Conservation (phyloP, 2,797 vertebrate genomes). For the Crenichthys baileyi region DNA sequence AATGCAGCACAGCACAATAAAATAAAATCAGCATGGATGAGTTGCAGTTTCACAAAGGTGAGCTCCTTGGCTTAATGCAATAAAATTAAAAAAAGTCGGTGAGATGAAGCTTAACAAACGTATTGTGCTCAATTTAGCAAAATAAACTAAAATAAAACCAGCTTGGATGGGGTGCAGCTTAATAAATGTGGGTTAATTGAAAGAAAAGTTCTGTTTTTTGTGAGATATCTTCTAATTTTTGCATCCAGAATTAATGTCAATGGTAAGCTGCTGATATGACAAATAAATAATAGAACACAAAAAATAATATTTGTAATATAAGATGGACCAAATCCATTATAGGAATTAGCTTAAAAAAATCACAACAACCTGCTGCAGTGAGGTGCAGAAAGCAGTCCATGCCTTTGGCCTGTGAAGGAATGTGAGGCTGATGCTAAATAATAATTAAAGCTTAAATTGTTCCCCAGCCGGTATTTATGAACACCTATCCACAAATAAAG, state of each 20-base stretch:
- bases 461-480: slow-evolving; percentile 20
- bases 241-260: slow-evolving; percentile 2
- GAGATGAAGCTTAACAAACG: not conserved
- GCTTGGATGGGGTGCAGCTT: slow-evolving; percentile 20
- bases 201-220: not conserved
- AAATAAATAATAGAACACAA: slow-evolving; percentile 9
- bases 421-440: slow-evolving; percentile 12
- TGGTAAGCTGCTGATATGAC: slow-evolving; percentile 9
- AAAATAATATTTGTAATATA: slow-evolving; percentile 9
- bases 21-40: not conserved
- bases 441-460: slow-evolving; percentile 20
- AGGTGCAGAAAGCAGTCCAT: not conserved
- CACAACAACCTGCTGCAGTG: slow-evolving; percentile 28
- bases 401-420: slow-evolving; percentile 16
- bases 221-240: slow-evolving; percentile 7
- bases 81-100: not conserved
- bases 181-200: slow-evolving; percentile 25
- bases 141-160: slow-evolving; percentile 10
- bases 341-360: slow-evolving; percentile 25
- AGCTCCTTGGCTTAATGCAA: not conserved
- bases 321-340: slow-evolving; percentile 4
- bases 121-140: not conserved
- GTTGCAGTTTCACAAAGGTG: not conserved
- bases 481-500: slow-evolving; percentile 42
- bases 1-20: slow-evolving; percentile 18